These are phyloP conservation scores for Timema podura DNA, from an alignment of 2,888 invertebrate genomes.

Conservation along the genomic window DNA sequence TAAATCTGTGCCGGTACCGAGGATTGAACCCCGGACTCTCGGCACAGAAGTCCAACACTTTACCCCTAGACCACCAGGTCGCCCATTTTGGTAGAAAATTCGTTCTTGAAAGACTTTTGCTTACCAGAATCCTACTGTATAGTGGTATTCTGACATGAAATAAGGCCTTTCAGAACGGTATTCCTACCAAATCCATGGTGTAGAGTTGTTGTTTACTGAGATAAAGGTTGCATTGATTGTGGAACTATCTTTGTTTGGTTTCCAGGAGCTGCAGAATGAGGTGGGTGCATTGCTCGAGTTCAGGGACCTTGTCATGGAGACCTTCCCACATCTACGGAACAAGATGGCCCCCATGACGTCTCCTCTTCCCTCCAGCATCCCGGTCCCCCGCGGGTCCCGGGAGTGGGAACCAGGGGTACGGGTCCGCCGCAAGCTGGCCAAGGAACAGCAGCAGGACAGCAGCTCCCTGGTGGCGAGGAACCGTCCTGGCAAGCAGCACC, in stretches of 20 bases:
- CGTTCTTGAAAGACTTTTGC: too few species aligned
- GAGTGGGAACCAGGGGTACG: constrained; percentile 82
- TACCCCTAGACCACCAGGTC: too few species aligned
- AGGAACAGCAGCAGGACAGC: constrained; percentile 34
- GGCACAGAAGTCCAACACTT: too few species aligned
- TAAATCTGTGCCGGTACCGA: too few species aligned
- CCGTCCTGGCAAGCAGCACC: constrained; percentile 58
- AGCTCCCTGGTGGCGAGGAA: constrained; percentile 52
- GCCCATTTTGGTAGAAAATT: too few species aligned
- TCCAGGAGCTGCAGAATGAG: constrained; percentile 84
- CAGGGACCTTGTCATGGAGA: constrained; percentile 91
- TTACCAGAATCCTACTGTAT: too few species aligned
- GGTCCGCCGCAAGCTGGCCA: constrained; percentile 58
- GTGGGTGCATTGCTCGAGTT: constrained; percentile 87
- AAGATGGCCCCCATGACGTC: constrained; percentile 68
- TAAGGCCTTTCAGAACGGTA: too few species aligned
- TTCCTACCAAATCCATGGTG: too few species aligned
- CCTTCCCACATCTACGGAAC: constrained; percentile 84
- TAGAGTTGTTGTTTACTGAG: too few species aligned
- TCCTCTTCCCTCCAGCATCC: constrained; percentile 43
- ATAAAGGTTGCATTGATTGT: too few species aligned
- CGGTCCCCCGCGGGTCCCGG: constrained; percentile 43
- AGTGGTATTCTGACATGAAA: too few species aligned
- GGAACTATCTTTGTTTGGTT: constrained; percentile 17
- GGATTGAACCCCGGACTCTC: too few species aligned